Evolutionary conservation across 2,113 vertebrate genomes (phyloP).

Genomic region (Mirza zaza): DNA sequence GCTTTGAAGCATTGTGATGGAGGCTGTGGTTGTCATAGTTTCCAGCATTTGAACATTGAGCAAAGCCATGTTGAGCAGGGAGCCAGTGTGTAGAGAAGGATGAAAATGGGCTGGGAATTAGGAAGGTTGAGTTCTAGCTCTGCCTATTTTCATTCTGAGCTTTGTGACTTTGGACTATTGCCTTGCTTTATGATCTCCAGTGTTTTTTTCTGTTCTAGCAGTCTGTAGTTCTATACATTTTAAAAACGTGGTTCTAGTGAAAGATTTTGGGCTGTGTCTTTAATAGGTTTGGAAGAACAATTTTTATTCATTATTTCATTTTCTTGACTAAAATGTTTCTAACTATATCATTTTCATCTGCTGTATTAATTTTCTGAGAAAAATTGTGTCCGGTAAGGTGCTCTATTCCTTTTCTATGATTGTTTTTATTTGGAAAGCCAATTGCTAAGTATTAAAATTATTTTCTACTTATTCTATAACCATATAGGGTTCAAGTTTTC

Average conservation of each 20-base stretch:
- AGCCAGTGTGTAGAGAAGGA: background rate
- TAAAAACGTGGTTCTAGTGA: background rate
- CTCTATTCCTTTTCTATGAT: background rate
- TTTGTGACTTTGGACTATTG: background rate
- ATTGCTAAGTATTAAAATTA: background rate
- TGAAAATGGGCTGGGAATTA: background rate
- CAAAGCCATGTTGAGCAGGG: background rate
- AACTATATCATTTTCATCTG: background rate
- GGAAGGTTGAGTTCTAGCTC: background rate
- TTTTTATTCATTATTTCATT: background rate
- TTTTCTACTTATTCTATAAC: background rate
- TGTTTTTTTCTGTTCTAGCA: background rate
- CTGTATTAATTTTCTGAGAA: background rate
- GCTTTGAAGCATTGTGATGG: background rate
- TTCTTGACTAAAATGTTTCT: background rate
- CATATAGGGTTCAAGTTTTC: background rate
- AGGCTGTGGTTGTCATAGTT: background rate
- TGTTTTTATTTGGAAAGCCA: conserved; percentile 21
- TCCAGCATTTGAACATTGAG: background rate
- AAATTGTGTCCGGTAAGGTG: background rate
- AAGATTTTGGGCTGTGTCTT: background rate
- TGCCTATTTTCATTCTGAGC: background rate
- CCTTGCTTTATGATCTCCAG: background rate
- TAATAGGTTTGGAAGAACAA: background rate
- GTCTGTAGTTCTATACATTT: background rate